Evolutionary conservation across 37 sponge, comb jelly and placozoan species (phyloP).

Genomic region (Geodia barretti): DNA sequence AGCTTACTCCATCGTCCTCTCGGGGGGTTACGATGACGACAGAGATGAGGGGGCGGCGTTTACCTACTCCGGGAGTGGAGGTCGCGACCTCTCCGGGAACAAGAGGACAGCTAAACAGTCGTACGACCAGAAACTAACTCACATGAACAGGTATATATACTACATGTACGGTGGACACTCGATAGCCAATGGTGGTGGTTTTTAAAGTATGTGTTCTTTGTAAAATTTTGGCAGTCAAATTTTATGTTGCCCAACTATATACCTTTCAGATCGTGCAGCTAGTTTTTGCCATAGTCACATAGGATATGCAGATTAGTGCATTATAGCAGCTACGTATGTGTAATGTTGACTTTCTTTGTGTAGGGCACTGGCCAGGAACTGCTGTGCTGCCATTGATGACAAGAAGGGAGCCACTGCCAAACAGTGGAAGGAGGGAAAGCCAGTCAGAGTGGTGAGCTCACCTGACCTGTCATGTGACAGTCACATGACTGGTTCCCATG

Average conservation of each 20-base stretch:
- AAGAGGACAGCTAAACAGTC: constrained; percentile 91
- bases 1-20: constrained; percentile 89
- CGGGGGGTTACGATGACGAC: constrained; percentile 95
- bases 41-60: constrained; percentile 88
- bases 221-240: too few species aligned
- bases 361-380: constrained; percentile 86
- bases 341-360: not conserved
- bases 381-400: constrained; percentile 76
- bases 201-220: too few species aligned
- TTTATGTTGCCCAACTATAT: too few species aligned
- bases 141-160: constrained; percentile 72
- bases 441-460: constrained; percentile 80
- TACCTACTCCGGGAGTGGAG: constrained; percentile 92
- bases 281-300: too few species aligned
- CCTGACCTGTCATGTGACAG: not conserved
- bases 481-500: not conserved
- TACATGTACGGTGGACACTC: too few species aligned
- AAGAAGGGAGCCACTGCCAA: constrained; percentile 79
- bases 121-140: constrained; percentile 91
- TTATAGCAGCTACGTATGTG: too few species aligned
- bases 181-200: too few species aligned
- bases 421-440: constrained; percentile 86
- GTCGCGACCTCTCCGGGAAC: constrained; percentile 94
- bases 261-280: too few species aligned
- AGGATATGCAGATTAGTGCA: too few species aligned